A percentile compares a stretch with the other conserved stretches of the same genome.
These are phyloP conservation scores for Thelaira solivaga DNA, from an alignment of 2,888 invertebrate species.

Conservation along the genomic window DNA sequence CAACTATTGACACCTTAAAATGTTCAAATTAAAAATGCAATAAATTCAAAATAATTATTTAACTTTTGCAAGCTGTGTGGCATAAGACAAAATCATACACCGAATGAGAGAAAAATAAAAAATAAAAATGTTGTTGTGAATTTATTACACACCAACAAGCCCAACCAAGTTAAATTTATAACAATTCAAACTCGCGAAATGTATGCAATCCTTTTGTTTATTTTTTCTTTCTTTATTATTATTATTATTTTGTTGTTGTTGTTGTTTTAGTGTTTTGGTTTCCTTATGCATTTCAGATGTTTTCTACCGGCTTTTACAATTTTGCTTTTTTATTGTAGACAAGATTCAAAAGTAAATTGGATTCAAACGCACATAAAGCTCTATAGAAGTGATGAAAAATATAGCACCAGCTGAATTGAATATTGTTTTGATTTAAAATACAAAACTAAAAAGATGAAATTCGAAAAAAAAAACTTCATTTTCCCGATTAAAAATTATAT, in stretches of 20 bases:
- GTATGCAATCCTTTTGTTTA: constrained; percentile 22
- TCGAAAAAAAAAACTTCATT: too few species aligned
- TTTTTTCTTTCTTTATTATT: neutral
- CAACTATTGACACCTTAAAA: constrained; percentile 18
- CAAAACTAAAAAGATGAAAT: too few species aligned
- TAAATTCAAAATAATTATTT: constrained; percentile 2
- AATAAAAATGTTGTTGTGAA: constrained; percentile 7
- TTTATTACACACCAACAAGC: constrained; percentile 32
- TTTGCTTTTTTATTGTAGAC: constrained; percentile 13
- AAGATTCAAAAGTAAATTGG: constrained; percentile 9
- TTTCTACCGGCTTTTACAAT: constrained; percentile 46
- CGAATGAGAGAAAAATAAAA: neutral
- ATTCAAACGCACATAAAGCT: constrained; percentile 8
- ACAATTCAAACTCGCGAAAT: constrained; percentile 26
- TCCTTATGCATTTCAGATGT: constrained; percentile 3
- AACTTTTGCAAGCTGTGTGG: constrained; percentile 40
- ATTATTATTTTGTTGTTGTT: too few species aligned
- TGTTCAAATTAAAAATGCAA: neutral
- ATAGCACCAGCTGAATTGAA: neutral
- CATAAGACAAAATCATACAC: constrained; percentile 23
- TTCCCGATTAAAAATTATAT: too few species aligned
- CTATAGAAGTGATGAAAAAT: neutral
- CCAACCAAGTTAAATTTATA: constrained; percentile 11
- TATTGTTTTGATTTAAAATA: neutral
- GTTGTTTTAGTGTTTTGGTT: too few species aligned